These are phyloP conservation scores for Perca fluviatilis DNA, from an alignment of 2,113 vertebrate genomes.

Conservation along the genomic window DNA sequence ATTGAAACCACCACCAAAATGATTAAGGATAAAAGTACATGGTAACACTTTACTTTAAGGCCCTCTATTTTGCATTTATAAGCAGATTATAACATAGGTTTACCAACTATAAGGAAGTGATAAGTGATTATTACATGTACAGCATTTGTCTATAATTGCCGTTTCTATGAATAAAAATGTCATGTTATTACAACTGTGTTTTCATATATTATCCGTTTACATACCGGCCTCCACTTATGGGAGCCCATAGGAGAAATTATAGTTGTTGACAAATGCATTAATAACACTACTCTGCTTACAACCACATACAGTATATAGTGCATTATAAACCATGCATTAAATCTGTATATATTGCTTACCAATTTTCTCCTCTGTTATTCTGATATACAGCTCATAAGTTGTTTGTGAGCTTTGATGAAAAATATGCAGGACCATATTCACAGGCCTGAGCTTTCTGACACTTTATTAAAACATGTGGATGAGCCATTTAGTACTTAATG, in stretches of 20 bases:
- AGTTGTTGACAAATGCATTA: neutral
- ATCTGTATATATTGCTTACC: neutral
- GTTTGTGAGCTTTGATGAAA: constrained; percentile 87
- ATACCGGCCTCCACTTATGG: neutral
- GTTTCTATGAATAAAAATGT: neutral
- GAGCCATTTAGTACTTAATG: constrained; percentile 98
- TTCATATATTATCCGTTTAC: neutral
- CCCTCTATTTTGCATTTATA: neutral
- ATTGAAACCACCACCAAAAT: neutral
- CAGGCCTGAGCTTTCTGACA: constrained; percentile 82
- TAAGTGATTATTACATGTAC: neutral
- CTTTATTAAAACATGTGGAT: constrained; percentile 97
- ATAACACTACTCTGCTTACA: neutral
- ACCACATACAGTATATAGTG: neutral
- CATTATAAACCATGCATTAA: neutral
- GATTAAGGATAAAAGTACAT: neutral
- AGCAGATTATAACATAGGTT: neutral
- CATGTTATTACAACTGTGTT: neutral
- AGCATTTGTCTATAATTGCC: neutral
- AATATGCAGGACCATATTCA: constrained; percentile 77
- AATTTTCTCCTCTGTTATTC: constrained; percentile 3
- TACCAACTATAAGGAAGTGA: neutral
- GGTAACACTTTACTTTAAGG: neutral
- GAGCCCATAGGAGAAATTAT: neutral
- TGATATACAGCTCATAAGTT: constrained; percentile 61